Evolutionary conservation across 2,113 vertebrate genomes (phyloP).

Genomic region (Phyllostomus discolor): DNA sequence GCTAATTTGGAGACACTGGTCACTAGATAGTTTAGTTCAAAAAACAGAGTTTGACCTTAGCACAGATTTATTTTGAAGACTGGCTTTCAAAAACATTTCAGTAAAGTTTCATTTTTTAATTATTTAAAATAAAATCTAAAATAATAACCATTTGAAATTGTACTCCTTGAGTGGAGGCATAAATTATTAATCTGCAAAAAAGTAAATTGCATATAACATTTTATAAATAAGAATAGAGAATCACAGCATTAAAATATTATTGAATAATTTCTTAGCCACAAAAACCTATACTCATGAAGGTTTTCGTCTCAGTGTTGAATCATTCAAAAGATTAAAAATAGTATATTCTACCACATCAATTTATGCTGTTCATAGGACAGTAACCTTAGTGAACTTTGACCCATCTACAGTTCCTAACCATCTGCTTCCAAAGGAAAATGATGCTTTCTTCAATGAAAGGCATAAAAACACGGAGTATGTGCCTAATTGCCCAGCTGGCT

Average conservation of each 20-base stretch:
- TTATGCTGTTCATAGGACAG: neutral
- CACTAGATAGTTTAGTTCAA: neutral
- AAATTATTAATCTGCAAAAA: conserved; percentile 8
- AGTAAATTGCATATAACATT: conserved; percentile 31
- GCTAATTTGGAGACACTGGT: neutral
- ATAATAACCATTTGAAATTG: conserved; percentile 32
- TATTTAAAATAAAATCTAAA: neutral
- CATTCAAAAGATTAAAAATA: conserved; percentile 49
- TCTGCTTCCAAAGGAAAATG: conserved; percentile 66
- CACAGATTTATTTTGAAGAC: neutral
- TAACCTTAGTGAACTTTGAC: conserved; percentile 60
- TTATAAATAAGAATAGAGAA: conserved; percentile 31
- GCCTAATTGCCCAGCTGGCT: conserved; percentile 72
- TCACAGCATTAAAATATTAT: conserved; percentile 45
- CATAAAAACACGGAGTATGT: conserved; percentile 73
- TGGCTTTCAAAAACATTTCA: neutral
- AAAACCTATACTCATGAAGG: neutral
- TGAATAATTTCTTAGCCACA: conserved; percentile 35
- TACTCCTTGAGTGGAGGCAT: neutral
- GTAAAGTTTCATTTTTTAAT: neutral
- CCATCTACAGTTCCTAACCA: conserved; percentile 54
- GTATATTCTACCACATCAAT: conserved; percentile 49
- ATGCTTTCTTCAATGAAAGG: conserved; percentile 74
- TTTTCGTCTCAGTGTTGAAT: conserved; percentile 43
- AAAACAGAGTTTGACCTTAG: neutral